Evolutionary conservation across 1,140 invertebrate genomes (phyloP).

Genomic region (Drosophila sucinea): DNA sequence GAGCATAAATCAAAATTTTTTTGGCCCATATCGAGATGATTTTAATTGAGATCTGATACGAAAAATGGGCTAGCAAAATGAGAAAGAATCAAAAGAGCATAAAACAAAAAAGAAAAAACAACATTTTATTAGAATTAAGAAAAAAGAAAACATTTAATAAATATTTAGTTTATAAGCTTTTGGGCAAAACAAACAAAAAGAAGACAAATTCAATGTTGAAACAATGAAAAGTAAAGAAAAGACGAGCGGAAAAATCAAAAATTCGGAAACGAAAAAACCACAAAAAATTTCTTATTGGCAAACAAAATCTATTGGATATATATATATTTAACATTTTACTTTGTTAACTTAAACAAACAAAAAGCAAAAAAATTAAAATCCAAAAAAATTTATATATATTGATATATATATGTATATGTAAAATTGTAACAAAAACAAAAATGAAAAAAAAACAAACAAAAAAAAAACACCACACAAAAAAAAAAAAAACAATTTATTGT

Average conservation of each 20-base stretch:
- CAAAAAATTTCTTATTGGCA: conserved; percentile 22
- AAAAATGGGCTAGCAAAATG: conserved; percentile 30
- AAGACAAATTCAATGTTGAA: conserved; percentile 34
- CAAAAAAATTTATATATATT: conserved; percentile 60
- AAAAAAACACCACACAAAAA: conserved; percentile 29
- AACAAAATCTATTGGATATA: conserved; percentile 53
- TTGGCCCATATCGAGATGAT: conserved; percentile 36
- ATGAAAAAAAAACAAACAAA: conserved; percentile 31
- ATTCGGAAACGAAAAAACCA: conserved; percentile 29
- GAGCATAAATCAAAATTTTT: conserved; percentile 83
- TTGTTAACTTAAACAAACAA: conserved; percentile 27
- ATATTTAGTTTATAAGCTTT: conserved; percentile 15
- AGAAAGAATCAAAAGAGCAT: conserved; percentile 24
- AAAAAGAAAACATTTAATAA: conserved; percentile 58
- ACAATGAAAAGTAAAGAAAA: conserved; percentile 45
- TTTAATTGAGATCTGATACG: conserved; percentile 28
- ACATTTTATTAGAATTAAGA: conserved; percentile 71
- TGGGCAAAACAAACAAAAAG: conserved; percentile 17
- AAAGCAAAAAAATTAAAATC: conserved; percentile 37
- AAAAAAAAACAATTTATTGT: conserved; percentile 51
- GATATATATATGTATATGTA: conserved; percentile 70
- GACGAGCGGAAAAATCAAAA: conserved; percentile 70
- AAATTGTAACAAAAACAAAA: conserved; percentile 53
- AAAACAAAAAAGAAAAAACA: conserved; percentile 43
- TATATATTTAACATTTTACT: conserved; percentile 51